Evolutionary conservation across 2,888 invertebrate genomes (phyloP).

Genomic region (Pimpla rufipes): DNA sequence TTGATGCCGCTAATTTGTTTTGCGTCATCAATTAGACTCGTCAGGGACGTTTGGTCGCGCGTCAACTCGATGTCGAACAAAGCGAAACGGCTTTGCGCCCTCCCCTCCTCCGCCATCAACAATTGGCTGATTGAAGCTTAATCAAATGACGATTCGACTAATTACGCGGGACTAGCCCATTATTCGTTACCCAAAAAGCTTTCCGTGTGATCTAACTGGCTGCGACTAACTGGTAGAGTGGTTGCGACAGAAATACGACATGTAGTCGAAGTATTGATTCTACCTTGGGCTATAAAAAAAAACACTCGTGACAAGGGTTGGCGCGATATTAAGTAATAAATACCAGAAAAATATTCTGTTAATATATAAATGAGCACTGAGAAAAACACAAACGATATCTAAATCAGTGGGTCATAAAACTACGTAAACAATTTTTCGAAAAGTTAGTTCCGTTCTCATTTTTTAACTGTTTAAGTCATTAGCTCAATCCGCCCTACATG

Average conservation of each 20-base stretch:
- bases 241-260: conserved; percentile 18
- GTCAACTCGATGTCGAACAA: conserved; percentile 51
- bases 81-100: conserved; percentile 61
- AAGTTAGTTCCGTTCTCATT: background rate
- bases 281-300: background rate
- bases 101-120: conserved; percentile 62
- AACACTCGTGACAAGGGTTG: no score
- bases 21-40: conserved; percentile 69
- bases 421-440: no score
- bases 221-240: conserved; percentile 14
- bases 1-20: conserved; percentile 71
- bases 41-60: conserved; percentile 42
- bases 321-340: no score
- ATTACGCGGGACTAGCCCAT: conserved; percentile 70
- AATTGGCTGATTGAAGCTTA: conserved; percentile 76
- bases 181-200: conserved; percentile 65
- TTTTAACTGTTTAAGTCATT: background rate
- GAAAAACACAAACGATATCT: no score
- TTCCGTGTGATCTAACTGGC: conserved; percentile 23
- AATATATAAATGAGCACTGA: no score
- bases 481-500: background rate
- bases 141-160: conserved; percentile 75
- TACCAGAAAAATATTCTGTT: no score
- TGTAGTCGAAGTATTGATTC: conserved; percentile 23
- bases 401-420: no score